Evolutionary conservation across 2,113 vertebrate genomes (phyloP), one percentile per base, ranked within the genome.

Genomic region (Crotalus helleri): DNA sequence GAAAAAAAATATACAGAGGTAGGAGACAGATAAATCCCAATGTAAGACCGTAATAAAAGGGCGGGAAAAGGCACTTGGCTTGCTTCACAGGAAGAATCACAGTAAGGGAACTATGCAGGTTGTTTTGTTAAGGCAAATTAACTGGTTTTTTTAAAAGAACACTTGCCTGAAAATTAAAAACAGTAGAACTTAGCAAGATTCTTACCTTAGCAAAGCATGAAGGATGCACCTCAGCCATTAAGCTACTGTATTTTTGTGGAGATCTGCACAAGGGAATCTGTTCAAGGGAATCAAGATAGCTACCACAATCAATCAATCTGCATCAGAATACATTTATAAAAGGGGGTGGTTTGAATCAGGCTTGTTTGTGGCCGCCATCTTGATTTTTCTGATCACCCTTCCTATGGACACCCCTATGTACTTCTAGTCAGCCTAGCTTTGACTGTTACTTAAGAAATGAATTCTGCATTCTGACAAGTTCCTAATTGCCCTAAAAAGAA

Each of bases 91-190:
- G 88, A 92, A 92, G 1, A 39, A 89, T 21, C 6, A 81, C 2
- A 90, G 93, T 90, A 74, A 91, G 69, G 87, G 87, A 88, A 51
- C 12, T 94, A 86, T 7, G 54, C 24, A 57, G n/a, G 51, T 64
- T 92, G 88, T 23, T 57, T 61, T n/a, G 90, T 94, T 95, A 97
- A 97, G 96, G 97, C 95, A 95, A 97, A 91, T 85, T 74, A 93
- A 92, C 5, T 95, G 53, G 33, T 91, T 74, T 94, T 74, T 94
- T 46, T 91, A 91, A 59, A 97, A 97, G 96, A 97, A 93, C 96
- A 96, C 58, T 95, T 97, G 57, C 94, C 94, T 91, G 94, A 91
- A 74, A 90, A 93, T 95, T 95, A 74, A 89, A 87, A 33, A 64
- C 93, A 92, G 33, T 87, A 19, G 69, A 74, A 92, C 86, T 85